phyloP scores from a whole-genome alignment of 2,888 invertebrate species.

The Drosophila siamana region DNA sequence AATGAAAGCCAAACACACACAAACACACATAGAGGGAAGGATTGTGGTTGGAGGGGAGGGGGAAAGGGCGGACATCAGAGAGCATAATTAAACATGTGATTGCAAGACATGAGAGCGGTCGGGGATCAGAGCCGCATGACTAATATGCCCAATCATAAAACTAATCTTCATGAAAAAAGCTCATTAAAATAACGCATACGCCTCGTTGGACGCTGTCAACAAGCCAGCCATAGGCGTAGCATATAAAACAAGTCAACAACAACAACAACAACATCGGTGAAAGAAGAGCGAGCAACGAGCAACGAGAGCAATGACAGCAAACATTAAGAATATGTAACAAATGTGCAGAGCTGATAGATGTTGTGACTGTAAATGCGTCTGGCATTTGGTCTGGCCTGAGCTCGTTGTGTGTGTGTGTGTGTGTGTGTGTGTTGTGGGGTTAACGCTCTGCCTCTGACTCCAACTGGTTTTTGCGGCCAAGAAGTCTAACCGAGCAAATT shows the following conservation, averaged over 20 bases:
- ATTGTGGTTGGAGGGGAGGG: not conserved
- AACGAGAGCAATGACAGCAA: conserved; percentile 15
- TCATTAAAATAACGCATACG: conserved; percentile 77
- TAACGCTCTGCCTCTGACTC: conserved; percentile 1
- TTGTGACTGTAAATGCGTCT: conserved; percentile 38
- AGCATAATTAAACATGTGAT: conserved; percentile 64
- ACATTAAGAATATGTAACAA: conserved; percentile 45
- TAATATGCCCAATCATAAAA: conserved; percentile 78
- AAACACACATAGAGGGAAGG: not conserved
- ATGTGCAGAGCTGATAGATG: conserved; percentile 60
- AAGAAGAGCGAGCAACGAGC: not conserved
- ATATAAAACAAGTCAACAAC: conserved; percentile 48
- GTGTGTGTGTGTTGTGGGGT: conserved; percentile 3
- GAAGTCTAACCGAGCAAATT: conserved; percentile 72
- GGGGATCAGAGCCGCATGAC: conserved; percentile 33
- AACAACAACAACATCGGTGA: conserved; percentile 14
- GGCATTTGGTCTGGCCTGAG: conserved; percentile 15
- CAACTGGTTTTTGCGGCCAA: conserved; percentile 64
- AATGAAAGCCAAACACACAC: conserved; percentile 18
- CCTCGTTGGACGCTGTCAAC: conserved; percentile 66
- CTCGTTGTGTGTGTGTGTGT: not conserved
- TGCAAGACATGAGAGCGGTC: conserved; percentile 21
- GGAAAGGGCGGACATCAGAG: conserved; percentile 2
- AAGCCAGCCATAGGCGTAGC: conserved; percentile 38
- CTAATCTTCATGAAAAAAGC: conserved; percentile 75